Conservation (phyloP, 2,113 vertebrate genomes). For the Coracopsis vasa region DNA sequence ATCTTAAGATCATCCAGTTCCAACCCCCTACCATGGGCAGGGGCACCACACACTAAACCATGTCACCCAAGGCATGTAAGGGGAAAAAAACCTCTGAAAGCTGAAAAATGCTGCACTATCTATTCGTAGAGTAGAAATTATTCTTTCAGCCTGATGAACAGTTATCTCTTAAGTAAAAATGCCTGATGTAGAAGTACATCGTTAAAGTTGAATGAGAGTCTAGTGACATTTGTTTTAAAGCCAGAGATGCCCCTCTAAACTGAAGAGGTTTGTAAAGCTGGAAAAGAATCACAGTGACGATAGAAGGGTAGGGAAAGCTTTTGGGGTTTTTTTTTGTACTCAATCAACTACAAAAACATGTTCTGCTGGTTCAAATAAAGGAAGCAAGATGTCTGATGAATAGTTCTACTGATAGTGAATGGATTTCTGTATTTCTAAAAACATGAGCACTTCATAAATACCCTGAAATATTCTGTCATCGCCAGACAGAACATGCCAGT, state of each 20-base stretch:
- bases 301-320: background rate
- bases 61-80: background rate
- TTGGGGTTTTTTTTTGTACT: background rate
- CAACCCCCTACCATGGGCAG: background rate
- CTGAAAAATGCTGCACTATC: background rate
- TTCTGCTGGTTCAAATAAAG: conserved; percentile 12
- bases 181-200: background rate
- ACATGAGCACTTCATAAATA: conserved; percentile 55
- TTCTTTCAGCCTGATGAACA: background rate
- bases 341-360: background rate
- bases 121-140: background rate
- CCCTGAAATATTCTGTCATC: conserved; percentile 59
- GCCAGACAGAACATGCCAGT: background rate
- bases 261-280: background rate
- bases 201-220: background rate
- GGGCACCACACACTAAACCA: background rate
- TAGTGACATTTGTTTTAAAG: background rate
- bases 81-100: background rate
- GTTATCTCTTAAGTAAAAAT: background rate
- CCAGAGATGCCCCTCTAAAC: background rate
- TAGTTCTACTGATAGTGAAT: conserved; percentile 35
- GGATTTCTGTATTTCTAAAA: conserved; percentile 39
- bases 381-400: background rate
- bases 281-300: accelerated
- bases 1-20: background rate